A percentile compares a stretch with the other conserved stretches of the same genome.
phyloP scores from a whole-genome alignment of 1,140 invertebrate species.

The Telenomus remus region DNA sequence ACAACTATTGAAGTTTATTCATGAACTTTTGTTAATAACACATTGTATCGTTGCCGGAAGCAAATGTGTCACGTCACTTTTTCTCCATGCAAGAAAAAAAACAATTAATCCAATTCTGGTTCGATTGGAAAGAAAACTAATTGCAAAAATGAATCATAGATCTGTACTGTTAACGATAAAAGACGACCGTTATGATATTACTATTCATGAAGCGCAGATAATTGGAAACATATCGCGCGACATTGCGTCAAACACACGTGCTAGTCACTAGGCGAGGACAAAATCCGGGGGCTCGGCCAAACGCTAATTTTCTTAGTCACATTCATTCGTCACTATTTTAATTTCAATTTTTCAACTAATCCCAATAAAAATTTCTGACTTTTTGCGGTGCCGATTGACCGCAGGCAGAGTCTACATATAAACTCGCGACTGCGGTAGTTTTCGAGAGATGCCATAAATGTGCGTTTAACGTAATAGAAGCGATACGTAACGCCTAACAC shows the following conservation, averaged over 20 bases:
- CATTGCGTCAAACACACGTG: constrained; percentile 14
- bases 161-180: too few species aligned
- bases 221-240: constrained; percentile 29
- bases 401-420: constrained; percentile 20
- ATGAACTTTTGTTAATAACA: too few species aligned
- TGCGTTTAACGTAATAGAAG: constrained; percentile 60
- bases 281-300: constrained; percentile 8
- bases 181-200: constrained; percentile 4
- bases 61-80: too few species aligned
- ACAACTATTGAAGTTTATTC: too few species aligned
- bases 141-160: too few species aligned
- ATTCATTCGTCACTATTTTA: too few species aligned
- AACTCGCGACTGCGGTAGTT: constrained; percentile 24
- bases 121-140: too few species aligned
- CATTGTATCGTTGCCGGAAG: too few species aligned
- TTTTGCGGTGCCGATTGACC: neutral
- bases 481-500: constrained; percentile 58
- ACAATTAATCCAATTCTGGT: neutral
- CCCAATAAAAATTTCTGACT: too few species aligned
- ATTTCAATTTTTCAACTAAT: too few species aligned
- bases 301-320: too few species aligned
- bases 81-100: neutral
- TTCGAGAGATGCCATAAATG: constrained; percentile 59
- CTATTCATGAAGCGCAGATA: constrained; percentile 25
- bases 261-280: constrained; percentile 4